These are phyloP conservation scores for Holacanthus passer DNA, from an alignment of 2,113 vertebrate species.

Conservation along the genomic window DNA sequence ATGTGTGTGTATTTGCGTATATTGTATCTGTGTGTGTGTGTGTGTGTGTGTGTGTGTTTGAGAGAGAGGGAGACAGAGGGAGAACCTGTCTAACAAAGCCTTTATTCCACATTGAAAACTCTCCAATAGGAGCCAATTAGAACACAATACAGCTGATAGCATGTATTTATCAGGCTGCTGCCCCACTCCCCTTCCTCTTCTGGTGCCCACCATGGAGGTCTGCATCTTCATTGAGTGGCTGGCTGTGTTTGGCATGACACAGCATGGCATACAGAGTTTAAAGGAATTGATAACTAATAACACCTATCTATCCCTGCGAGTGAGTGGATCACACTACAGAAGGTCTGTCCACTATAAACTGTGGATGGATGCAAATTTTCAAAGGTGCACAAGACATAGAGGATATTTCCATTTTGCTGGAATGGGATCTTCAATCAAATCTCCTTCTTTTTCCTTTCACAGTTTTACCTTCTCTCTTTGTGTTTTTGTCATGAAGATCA, in stretches of 20 bases:
- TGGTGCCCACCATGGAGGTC: not conserved
- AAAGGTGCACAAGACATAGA: too few relatives aligned
- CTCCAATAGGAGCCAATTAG: constrained; percentile 39
- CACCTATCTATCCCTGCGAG: not conserved
- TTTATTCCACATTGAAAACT: constrained; percentile 16
- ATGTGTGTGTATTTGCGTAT: not conserved
- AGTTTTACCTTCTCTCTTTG: not conserved
- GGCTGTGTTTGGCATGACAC: not conserved
- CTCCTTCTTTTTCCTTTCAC: not conserved
- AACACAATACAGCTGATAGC: constrained; percentile 33
- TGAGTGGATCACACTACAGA: not conserved
- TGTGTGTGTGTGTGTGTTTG: not conserved
- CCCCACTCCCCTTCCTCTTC: not conserved
- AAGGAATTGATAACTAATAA: too few relatives aligned
- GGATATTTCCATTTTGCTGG: not conserved
- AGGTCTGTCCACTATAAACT: not conserved
- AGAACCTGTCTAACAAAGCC: constrained; percentile 9
- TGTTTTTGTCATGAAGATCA: constrained; percentile 36
- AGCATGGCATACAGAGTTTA: too few relatives aligned
- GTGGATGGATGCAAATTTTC: not conserved
- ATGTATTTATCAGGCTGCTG: constrained; percentile 12
- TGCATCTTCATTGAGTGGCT: not conserved
- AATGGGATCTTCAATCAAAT: not conserved
- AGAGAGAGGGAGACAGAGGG: not conserved
- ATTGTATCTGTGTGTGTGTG: not conserved